Evolutionary conservation across 1,140 invertebrate species (phyloP).

Genomic region (Drosophila yakuba): DNA sequence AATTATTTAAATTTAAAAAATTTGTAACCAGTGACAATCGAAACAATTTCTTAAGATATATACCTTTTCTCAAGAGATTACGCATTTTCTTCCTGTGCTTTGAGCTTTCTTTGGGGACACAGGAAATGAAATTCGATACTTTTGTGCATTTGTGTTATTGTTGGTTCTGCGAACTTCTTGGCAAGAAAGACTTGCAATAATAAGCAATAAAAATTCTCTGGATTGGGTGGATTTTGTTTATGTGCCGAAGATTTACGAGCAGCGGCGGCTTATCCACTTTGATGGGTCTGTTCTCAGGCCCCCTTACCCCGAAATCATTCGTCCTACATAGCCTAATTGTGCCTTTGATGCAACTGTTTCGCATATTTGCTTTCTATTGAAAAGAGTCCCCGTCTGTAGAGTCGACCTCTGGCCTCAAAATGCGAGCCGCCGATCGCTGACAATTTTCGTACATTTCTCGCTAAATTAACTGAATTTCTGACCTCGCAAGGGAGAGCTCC

Average conservation of each 20-base stretch:
- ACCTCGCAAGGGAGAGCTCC: constrained; percentile 64
- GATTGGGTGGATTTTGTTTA: constrained; percentile 70
- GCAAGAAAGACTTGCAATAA: constrained; percentile 60
- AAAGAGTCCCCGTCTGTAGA: constrained; percentile 20
- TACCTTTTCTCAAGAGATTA: no score
- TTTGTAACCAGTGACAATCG: no score
- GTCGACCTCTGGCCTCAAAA: constrained; percentile 60
- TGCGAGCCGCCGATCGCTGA: constrained; percentile 50
- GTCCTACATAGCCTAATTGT: constrained; percentile 64
- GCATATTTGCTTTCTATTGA: constrained; percentile 76
- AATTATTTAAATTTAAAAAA: no score
- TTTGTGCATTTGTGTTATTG: constrained; percentile 58
- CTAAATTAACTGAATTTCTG: constrained; percentile 83
- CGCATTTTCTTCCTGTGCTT: constrained; percentile 3
- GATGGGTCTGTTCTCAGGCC: constrained; percentile 38
- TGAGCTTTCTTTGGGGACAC: constrained; percentile 56
- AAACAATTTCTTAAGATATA: no score
- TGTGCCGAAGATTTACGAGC: constrained; percentile 72
- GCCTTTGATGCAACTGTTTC: constrained; percentile 81
- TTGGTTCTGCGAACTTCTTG: constrained; percentile 55
- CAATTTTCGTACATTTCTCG: constrained; percentile 82
- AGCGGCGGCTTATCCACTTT: constrained; percentile 73
- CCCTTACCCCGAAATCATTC: not conserved
- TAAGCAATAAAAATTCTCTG: constrained; percentile 81
- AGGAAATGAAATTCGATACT: constrained; percentile 84